Evolutionary conservation across 1,140 invertebrate genomes (phyloP), one percentile per base, ranked within the genome.

Genomic region (Zaprionus gabonicus): DNA sequence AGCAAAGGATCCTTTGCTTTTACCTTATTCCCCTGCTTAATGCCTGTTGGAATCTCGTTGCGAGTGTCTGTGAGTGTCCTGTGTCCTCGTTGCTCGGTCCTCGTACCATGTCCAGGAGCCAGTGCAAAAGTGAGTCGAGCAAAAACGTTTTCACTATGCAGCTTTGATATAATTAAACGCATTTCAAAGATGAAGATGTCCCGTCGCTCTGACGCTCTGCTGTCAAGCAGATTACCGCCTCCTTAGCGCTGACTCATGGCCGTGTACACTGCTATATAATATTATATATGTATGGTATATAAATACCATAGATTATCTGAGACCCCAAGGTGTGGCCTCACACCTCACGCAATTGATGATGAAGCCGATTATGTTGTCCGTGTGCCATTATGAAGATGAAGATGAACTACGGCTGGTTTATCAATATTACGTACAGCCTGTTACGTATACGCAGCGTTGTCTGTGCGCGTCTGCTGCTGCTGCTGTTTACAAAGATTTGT

Each of bases 91-190:
- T 31, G 31, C 31, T 31, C 31, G 31, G 57, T 70, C 46, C 34
- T 34, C 17, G 58, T 53, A 31, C 41, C 31, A 12, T 69, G 68
- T 60, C 62, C 68, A 23, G 20, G 23, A 44, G 73, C 57, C 46
- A 70, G 55, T n/a, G 36, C 36, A 36, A 60, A 55, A 58, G 31
- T 28, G 55, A 49, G 28, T 36, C 25, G 25, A 36, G 38, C 6
- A 53, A 60, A 73, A 74, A 74, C 56, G 31, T 57, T 36, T 68
- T 38, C 23, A 38, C 51, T 70, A 62, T 83, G 68, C 78, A 78
- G 82, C 84, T 87, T 88, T 88, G 81, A 88, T 78, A 90, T 88
- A 88, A 88, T 88, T 88, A 88, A 88, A 88, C 84, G 84, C 84
- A 90, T 88, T 88, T 90, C 75, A 84, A 90, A 87, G 84, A 87